A percentile compares a stretch with the other conserved stretches of the same genome.
Conservation (phyloP, 2,888 invertebrate genomes). For the Hermodice carunculata region DNA sequence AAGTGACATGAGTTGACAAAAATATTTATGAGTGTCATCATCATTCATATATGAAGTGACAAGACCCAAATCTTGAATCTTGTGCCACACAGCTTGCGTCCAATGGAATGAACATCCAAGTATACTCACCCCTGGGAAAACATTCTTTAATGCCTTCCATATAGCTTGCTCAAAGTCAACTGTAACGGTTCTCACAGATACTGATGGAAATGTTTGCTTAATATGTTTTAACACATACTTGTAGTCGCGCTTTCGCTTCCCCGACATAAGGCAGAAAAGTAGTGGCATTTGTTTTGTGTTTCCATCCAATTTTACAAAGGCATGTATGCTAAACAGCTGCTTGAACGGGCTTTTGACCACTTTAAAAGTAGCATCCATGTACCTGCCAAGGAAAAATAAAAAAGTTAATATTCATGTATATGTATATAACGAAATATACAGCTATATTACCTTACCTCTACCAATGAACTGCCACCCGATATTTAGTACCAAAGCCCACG, state of each 20-base stretch:
- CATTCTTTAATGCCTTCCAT: constrained; percentile 7
- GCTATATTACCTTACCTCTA: too few relatives aligned
- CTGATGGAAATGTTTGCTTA: background rate
- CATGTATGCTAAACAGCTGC: constrained; percentile 26
- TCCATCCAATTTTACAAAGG: constrained; percentile 14
- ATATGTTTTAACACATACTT: constrained; percentile 1
- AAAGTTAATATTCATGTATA: too few relatives aligned
- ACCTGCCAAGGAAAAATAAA: too few relatives aligned
- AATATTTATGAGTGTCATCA: too few relatives aligned
- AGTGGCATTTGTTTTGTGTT: constrained; percentile 26
- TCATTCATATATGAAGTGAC: too few relatives aligned
- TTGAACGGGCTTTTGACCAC: constrained; percentile 21
- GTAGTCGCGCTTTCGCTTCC: constrained; percentile 16
- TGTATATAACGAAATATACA: too few relatives aligned
- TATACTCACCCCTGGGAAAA: constrained; percentile 13
- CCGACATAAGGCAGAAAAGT: constrained; percentile 19
- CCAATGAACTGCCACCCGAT: too few relatives aligned
- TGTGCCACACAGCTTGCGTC: too few relatives aligned
- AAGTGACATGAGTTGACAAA: too few relatives aligned
- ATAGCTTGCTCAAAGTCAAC: constrained; percentile 17
- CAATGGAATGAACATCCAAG: too few relatives aligned
- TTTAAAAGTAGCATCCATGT: constrained; percentile 29
- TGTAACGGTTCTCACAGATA: background rate
- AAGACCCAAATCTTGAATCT: too few relatives aligned
- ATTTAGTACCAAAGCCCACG: too few relatives aligned